Evolutionary conservation across 2,797 vertebrate genomes (phyloP), one percentile per base, ranked within the genome.

Genomic region (Diglossa cyanea): DNA sequence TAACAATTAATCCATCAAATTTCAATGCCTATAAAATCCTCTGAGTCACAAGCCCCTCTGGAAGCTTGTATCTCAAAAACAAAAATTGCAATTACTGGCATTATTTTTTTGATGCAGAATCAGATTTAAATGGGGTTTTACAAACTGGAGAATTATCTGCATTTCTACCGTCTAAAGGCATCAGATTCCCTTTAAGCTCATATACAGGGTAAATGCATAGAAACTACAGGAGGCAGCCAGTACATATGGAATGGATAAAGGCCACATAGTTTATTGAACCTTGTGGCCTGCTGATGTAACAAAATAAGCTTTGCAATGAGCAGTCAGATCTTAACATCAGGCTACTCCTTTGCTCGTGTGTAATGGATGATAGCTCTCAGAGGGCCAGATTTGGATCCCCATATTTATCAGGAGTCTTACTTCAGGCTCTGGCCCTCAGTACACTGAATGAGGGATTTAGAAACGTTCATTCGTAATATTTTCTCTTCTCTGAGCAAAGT

Each of bases 1-100:
- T 97, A 98, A 94, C 97, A 97, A 98, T 97, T 98, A 98, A 98
- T 98, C 88, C 96, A 98, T 97, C 95, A 93, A 74, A 96, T 97
- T 97, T 98, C 97, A 97, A 95, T 97, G 96, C 94, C 96, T 97
- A 82, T 95, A 97, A 95, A 96, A 94, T 67, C 88, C 86, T 92
- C 70, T 76, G 87, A 96, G 92, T 97, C 97, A 97, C 93, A 95
- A 93, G 81, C 94, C 66, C 79, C 94, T 92, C 86, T 93, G 81
- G 10, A 97, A 97, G 90, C 77, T 86, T 94, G 21, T 81, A 94
- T 93, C 95, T 96, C 33, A 0, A 95, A 97, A 97, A 96, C 96
- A 93, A 87, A 95, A 95, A 94, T 84, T 50, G 91, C 95, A 98
- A 88, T 96, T 96, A 97, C 90, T 95, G n/a, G 66, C 83, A 45